These are phyloP conservation scores for Folsomia manolachei DNA, from an alignment of 2,888 invertebrate species.

Conservation along the genomic window DNA sequence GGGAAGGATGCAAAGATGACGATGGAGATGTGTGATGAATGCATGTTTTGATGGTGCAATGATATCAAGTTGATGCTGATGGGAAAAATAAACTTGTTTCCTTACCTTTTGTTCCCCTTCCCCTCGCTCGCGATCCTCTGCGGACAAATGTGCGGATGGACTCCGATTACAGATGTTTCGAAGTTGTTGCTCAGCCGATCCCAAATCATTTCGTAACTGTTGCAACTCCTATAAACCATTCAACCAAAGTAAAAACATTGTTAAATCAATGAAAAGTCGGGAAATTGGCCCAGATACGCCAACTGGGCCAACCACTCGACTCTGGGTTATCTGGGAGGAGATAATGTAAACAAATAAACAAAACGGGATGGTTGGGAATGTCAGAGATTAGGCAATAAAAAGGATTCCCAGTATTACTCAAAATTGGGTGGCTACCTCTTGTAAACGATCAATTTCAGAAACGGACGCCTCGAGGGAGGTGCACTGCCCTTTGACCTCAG, in stretches of 20 bases:
- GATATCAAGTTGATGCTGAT: no score
- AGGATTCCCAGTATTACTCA: background rate
- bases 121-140: conserved; percentile 77
- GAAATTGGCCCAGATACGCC: background rate
- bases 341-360: background rate
- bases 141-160: conserved; percentile 74
- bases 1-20: no score
- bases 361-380: background rate
- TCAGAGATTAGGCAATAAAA: background rate
- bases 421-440: conserved; percentile 58
- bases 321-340: no score
- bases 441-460: conserved; percentile 80
- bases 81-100: no score
- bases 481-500: conserved; percentile 64
- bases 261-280: no score
- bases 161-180: conserved; percentile 75
- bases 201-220: conserved; percentile 75
- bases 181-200: conserved; percentile 82
- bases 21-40: no score
- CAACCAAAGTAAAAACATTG: no score
- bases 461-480: conserved; percentile 70
- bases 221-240: conserved; percentile 67
- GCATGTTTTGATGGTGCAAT: no score
- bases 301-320: background rate
- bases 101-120: conserved; percentile 85